Base-by-base conservation (phyloP, 2,797 vertebrate genomes). In the Myotis findleyi region DNA sequence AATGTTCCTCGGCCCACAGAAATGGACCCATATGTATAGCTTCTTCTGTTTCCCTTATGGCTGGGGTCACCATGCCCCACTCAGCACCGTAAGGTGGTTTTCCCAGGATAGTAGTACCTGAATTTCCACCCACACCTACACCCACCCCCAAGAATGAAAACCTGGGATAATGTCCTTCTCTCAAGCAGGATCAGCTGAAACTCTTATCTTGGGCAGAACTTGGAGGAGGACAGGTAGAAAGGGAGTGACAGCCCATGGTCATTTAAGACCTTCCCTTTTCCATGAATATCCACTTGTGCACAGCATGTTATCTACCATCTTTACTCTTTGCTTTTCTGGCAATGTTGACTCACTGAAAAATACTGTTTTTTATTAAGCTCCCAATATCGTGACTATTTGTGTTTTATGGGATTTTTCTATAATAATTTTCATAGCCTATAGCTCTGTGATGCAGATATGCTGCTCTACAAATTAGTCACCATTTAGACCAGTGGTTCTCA, bases 291-390 rank as follows among this genome's bases (percentile, higher is more conserved):
- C 49, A 44, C 16, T 53, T 93, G 23, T n/a, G 1, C 27, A 83
- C 8, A 57, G 23, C 6, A 9, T 1, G 1, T 21, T 33, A 72
- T 57, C 68, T 57, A 12, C 27, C 13, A 44, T 47, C 12, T 23
- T 88, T n/a, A 41, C 33, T 47, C 85, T 68, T 73, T 36, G 27
- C 36, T 87, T 92, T 77, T 49, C 8, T 71, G 33, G 2, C 62
- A 88, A 27, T 23, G 25, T 49, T 83, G 49, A 86, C 36, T 36
- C 41, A 69, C 38, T 82, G 51, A 92, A 95, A 89, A 88, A 68
- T 41, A n/a, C 16, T 83, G 1, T 7, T 88, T 85, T 90, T 76
- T 59, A 66, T 51, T 76, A 72, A 64, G n/a, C 11, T 76, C 44
- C 2, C n/a, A 66, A 9, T 62, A 72, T 25, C 68, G 36, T 64